Evolutionary conservation across 2,888 invertebrate species (phyloP).

Genomic region (Caenorhabditis drosophilae): DNA sequence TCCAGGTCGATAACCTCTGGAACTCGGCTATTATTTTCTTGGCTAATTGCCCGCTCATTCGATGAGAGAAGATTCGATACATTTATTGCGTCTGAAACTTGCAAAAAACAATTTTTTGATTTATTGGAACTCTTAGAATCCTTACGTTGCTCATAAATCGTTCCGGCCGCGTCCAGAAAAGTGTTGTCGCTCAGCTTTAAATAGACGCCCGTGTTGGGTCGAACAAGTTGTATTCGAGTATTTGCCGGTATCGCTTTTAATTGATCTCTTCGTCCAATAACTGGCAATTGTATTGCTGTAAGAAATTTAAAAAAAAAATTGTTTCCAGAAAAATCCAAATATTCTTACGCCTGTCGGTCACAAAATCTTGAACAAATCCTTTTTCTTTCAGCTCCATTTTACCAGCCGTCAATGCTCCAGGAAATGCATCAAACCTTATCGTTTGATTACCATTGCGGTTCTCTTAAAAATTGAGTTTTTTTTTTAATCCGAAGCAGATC

Average conservation of each 20-base stretch:
- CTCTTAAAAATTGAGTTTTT: background rate
- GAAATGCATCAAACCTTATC: constrained; percentile 6
- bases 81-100: too few relatives aligned
- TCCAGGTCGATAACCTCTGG: too few relatives aligned
- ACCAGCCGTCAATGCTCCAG: constrained; percentile 14
- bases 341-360: constrained; percentile 22
- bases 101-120: too few relatives aligned
- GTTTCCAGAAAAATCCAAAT: background rate
- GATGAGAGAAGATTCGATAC: too few relatives aligned
- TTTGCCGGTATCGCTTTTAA: constrained; percentile 7
- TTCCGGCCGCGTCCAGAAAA: constrained; percentile 16
- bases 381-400: background rate
- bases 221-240: constrained; percentile 15
- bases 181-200: constrained; percentile 3
- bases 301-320: constrained; percentile 2
- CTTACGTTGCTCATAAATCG: constrained; percentile 20
- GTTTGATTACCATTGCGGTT: background rate
- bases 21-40: too few relatives aligned
- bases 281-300: constrained; percentile 13
- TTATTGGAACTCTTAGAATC: background rate
- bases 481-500: too few relatives aligned
- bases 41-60: too few relatives aligned
- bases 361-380: constrained; percentile 10
- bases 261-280: constrained; percentile 4
- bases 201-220: constrained; percentile 11